Conservation (phyloP, 2,113 vertebrate species). For the Nyctereutes procyonoides region DNA sequence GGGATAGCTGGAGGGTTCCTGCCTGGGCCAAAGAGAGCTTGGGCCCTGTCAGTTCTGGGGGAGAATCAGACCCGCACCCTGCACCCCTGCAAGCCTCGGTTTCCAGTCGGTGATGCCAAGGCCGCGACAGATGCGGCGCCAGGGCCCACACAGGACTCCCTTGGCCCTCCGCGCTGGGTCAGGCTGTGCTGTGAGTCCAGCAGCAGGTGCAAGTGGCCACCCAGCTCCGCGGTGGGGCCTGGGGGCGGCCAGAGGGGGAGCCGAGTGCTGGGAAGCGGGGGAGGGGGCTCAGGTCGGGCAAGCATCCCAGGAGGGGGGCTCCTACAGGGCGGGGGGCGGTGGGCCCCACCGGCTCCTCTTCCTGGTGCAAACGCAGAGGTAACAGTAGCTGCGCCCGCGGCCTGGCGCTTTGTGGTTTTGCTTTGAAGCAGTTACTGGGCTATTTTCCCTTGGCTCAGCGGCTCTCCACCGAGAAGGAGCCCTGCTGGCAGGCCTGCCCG, state of each 20-base stretch:
- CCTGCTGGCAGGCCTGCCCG: too few relatives aligned
- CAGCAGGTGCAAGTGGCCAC: too few relatives aligned
- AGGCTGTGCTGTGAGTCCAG: not conserved
- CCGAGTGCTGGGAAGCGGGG: not conserved
- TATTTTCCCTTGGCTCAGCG: not conserved
- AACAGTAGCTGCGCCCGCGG: too few relatives aligned
- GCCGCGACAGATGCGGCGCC: not conserved
- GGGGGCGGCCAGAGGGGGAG: not conserved
- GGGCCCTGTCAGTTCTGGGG: not conserved
- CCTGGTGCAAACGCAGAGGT: not conserved
- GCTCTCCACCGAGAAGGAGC: not conserved
- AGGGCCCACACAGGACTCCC: not conserved
- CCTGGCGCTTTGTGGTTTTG: not conserved
- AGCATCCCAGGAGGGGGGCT: accelerated
- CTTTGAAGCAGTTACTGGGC: not conserved
- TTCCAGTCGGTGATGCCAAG: not conserved
- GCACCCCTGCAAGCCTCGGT: not conserved
- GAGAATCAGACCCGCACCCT: not conserved
- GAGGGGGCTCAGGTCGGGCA: not conserved
- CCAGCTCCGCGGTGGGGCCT: too few relatives aligned
- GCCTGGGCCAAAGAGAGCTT: not conserved
- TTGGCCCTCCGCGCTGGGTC: too few relatives aligned
- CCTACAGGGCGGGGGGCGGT: accelerated
- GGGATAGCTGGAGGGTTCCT: not conserved
- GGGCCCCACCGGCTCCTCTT: not conserved